These are phyloP conservation scores for Sminthurinus aureus DNA, from an alignment of 2,888 invertebrate species.

Conservation along the genomic window DNA sequence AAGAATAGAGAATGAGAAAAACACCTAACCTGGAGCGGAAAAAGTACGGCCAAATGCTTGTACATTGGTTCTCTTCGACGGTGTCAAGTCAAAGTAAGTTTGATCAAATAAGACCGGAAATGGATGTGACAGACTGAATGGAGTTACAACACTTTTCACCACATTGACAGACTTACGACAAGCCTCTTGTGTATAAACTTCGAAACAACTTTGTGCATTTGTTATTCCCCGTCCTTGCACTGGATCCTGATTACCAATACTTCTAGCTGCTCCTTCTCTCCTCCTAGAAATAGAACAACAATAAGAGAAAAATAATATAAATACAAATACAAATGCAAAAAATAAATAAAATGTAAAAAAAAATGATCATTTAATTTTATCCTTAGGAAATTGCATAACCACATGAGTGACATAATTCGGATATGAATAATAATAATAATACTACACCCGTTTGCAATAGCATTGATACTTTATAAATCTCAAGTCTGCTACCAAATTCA, in stretches of 20 bases:
- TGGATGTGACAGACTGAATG: constrained; percentile 49
- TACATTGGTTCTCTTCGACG: background rate
- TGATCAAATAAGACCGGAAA: constrained; percentile 42
- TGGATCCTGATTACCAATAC: constrained; percentile 8
- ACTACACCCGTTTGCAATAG: background rate
- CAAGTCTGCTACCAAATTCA: too few species aligned
- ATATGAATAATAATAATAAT: too few species aligned
- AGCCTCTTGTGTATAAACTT: constrained; percentile 49
- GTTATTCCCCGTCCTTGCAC: constrained; percentile 33
- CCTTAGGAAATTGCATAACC: background rate
- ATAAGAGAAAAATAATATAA: background rate
- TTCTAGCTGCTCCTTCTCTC: constrained; percentile 14
- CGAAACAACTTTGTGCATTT: constrained; percentile 46
- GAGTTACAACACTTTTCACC: constrained; percentile 39
- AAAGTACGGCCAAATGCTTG: background rate
- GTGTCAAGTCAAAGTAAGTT: background rate
- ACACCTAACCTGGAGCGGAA: background rate
- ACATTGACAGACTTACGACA: constrained; percentile 51
- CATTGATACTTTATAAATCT: background rate
- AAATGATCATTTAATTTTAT: background rate
- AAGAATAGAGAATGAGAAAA: background rate
- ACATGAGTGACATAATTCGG: background rate
- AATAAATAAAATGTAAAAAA: background rate
- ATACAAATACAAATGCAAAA: constrained; percentile 16
- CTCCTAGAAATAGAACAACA: background rate